Percentiles rank a stretch among this genome's conserved stretches.
These are phyloP conservation scores for Oryzias dopingdopingensis DNA, from an alignment of 2,797 vertebrate genomes.

Conservation along the genomic window DNA sequence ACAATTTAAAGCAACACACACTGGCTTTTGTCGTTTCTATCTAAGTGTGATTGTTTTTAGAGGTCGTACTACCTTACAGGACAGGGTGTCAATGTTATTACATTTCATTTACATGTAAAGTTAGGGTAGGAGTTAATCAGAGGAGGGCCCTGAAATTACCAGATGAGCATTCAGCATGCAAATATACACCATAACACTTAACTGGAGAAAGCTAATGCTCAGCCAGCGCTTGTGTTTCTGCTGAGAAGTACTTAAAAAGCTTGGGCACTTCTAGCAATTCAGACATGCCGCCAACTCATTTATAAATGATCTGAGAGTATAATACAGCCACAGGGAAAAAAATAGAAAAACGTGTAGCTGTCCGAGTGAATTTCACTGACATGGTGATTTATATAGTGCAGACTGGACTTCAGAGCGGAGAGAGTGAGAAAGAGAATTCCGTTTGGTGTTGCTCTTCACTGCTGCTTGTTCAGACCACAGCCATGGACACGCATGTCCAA, in stretches of 20 bases:
- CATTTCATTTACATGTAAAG: conserved; percentile 17
- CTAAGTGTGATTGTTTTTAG: too few species aligned
- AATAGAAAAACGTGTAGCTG: conserved; percentile 70
- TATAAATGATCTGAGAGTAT: conserved; percentile 80
- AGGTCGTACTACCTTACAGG: too few species aligned
- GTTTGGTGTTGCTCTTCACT: conserved; percentile 60
- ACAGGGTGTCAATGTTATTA: background rate
- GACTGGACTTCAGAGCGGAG: conserved; percentile 63
- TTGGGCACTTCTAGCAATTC: conserved; percentile 60
- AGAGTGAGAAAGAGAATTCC: conserved; percentile 41
- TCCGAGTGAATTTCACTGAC: conserved; percentile 71
- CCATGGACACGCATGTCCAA: conserved; percentile 52
- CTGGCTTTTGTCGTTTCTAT: too few species aligned
- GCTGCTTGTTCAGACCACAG: conserved; percentile 61
- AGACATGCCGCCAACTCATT: conserved; percentile 76
- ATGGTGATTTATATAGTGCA: conserved; percentile 64
- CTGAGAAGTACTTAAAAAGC: conserved; percentile 36
- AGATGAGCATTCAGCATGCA: conserved; percentile 50
- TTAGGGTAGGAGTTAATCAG: conserved; percentile 11
- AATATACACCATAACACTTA: conserved; percentile 37
- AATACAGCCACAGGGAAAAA: conserved; percentile 69
- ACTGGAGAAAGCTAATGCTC: conserved; percentile 25
- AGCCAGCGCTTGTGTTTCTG: conserved; percentile 33
- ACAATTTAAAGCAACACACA: too few species aligned
- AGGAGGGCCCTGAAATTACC: conserved; percentile 32